phyloP scores from a whole-genome alignment of 2,113 vertebrate genomes.

The Nanorana parkeri region DNA sequence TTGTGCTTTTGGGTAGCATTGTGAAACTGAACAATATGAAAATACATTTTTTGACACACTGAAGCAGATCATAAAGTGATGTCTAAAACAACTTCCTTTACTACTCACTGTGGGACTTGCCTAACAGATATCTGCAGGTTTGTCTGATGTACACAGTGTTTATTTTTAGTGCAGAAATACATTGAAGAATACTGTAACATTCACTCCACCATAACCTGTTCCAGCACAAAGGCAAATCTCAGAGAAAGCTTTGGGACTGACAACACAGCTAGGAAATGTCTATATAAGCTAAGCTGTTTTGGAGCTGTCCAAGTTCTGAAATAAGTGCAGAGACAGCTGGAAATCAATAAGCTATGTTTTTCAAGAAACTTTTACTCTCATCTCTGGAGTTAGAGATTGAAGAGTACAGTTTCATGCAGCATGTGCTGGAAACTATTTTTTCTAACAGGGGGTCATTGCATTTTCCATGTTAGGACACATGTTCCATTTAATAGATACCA shows the following conservation, averaged over 20 bases:
- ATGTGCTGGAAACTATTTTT: too few relatives aligned
- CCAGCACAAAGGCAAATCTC: neutral
- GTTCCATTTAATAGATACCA: too few relatives aligned
- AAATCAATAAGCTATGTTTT: neutral
- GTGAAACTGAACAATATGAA: too few relatives aligned
- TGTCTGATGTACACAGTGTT: neutral
- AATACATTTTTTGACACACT: too few relatives aligned
- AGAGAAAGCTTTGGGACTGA: neutral
- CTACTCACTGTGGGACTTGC: neutral
- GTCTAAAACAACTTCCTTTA: neutral
- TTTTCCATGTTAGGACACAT: too few relatives aligned
- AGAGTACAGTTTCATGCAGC: too few relatives aligned
- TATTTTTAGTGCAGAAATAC: neutral
- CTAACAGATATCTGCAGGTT: neutral
- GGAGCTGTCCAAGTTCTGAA: constrained; percentile 27
- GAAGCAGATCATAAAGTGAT: too few relatives aligned
- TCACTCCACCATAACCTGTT: neutral
- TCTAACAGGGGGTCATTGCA: too few relatives aligned
- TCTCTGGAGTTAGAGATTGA: neutral
- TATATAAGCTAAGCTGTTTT: neutral
- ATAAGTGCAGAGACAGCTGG: neutral
- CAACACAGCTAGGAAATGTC: constrained; percentile 6
- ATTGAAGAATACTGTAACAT: neutral
- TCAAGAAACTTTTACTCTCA: neutral
- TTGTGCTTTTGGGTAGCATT: too few relatives aligned